These are phyloP conservation scores for Ophthalmolycus amberensis DNA, from an alignment of 2,113 vertebrate species.

Conservation along the genomic window DNA sequence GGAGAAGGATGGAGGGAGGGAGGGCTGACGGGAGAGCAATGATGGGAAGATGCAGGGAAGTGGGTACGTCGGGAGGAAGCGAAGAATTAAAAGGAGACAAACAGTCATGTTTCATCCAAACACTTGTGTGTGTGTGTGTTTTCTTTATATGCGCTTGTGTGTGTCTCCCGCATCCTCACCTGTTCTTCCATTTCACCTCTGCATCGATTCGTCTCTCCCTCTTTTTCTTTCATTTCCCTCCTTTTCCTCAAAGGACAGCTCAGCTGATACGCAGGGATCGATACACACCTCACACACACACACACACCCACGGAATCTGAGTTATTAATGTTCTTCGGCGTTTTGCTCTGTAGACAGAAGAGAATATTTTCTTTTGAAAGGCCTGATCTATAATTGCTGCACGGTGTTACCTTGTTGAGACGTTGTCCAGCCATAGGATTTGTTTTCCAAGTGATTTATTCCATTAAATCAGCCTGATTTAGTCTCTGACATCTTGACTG, in stretches of 20 bases:
- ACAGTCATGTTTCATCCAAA: conserved; percentile 59
- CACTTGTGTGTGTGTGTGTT: background rate
- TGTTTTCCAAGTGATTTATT: conserved; percentile 62
- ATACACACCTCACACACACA: conserved; percentile 41
- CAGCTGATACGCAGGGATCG: conserved; percentile 53
- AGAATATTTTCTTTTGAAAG: conserved; percentile 65
- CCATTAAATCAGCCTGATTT: conserved; percentile 36
- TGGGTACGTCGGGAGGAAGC: conserved; percentile 1
- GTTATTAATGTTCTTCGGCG: conserved; percentile 53
- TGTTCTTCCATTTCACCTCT: conserved; percentile 35
- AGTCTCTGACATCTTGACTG: conserved; percentile 56
- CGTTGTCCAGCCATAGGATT: conserved; percentile 44
- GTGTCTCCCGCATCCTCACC: conserved; percentile 36
- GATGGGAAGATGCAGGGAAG: conserved; percentile 29
- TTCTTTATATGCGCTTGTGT: background rate
- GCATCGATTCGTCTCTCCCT: conserved; percentile 48
- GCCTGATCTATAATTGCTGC: conserved; percentile 61
- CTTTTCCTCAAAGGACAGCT: conserved; percentile 66
- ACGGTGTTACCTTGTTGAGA: conserved; percentile 48
- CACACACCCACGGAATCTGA: background rate
- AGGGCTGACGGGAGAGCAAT: background rate
- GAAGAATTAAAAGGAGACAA: conserved; percentile 88
- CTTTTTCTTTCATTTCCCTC: conserved; percentile 63
- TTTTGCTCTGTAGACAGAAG: conserved; percentile 35
- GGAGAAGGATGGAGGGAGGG: background rate